A percentile compares a stretch with the other conserved stretches of the same genome.
Evolutionary conservation across 35 echinoderm and acorn worm genomes (phyloP).

Genomic region (Ophioderma brevispina): DNA sequence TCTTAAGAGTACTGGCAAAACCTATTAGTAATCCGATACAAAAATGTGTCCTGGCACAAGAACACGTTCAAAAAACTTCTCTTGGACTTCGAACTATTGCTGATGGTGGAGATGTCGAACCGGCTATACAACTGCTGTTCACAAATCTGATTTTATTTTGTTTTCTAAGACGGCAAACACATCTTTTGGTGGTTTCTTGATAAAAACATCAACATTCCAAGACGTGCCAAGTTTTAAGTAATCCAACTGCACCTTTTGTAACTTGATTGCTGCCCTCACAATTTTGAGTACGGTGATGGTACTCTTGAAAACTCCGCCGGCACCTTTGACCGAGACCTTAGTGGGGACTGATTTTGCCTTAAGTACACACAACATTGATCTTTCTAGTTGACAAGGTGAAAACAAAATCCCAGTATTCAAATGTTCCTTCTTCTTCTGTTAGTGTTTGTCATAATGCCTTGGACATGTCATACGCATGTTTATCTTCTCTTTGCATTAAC

Average conservation of each 20-base stretch:
- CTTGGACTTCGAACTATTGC: neutral
- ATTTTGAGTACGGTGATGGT: neutral
- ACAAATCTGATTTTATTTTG: neutral
- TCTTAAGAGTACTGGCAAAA: too few species aligned
- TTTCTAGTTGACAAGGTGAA: neutral
- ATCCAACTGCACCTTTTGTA: neutral
- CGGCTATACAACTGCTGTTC: neutral
- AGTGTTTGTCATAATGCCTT: too few species aligned
- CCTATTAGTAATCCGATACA: too few species aligned
- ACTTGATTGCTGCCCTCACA: neutral
- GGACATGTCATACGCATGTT: too few species aligned
- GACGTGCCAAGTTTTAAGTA: neutral
- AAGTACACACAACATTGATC: too few species aligned
- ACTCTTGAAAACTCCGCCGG: neutral
- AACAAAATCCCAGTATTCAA: neutral
- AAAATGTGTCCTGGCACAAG: too few species aligned
- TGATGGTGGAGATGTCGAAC: neutral
- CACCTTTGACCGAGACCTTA: neutral
- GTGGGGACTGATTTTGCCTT: neutral
- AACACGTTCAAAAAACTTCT: neutral
- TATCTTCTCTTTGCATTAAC: too few species aligned
- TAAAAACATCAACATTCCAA: neutral
- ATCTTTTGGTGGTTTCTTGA: neutral
- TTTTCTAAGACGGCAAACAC: neutral
- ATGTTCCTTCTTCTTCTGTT: too few species aligned